A percentile compares a stretch with the other conserved stretches of the same genome.
Conservation (phyloP, 2,888 invertebrate species). For the Gastrophysa polygoni region DNA sequence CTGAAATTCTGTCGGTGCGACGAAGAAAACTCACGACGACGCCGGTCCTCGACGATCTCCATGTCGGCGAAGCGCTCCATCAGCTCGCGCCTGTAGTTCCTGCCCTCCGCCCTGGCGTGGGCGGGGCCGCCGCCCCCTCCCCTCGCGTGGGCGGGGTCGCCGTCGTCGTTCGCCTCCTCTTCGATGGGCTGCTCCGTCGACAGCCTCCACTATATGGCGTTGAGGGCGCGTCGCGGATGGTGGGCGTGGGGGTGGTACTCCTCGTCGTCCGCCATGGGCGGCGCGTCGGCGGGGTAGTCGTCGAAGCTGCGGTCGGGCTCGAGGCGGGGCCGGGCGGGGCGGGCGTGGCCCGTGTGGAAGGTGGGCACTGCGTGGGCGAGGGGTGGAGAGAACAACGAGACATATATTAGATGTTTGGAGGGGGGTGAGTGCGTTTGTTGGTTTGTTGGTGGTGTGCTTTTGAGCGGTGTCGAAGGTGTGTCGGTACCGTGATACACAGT, state of each 20-base stretch:
- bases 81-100: conserved; percentile 56
- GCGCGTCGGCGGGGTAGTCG: conserved; percentile 55
- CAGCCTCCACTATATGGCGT: conserved; percentile 73
- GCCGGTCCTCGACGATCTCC: conserved; percentile 57
- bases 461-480: no score
- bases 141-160: conserved; percentile 50
- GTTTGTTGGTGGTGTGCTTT: no score
- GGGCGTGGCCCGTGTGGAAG: conserved; percentile 57
- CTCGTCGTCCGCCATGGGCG: conserved; percentile 53
- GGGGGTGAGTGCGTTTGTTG: no score
- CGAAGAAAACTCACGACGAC: conserved; percentile 54
- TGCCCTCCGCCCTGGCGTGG: conserved; percentile 49
- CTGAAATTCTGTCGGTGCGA: no score
- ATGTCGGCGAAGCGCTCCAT: conserved; percentile 57
- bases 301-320: conserved; percentile 62
- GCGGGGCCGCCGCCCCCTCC: no score
- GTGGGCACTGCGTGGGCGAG: conserved; percentile 56
- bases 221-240: conserved; percentile 72
- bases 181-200: conserved; percentile 60
- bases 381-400: no score
- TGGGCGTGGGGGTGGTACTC: conserved; percentile 59
- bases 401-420: no score
- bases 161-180: conserved; percentile 57
- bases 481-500: no score
- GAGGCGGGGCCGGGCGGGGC: conserved; percentile 60